Evolutionary conservation across 2,888 invertebrate genomes (phyloP).

Genomic region (Erynnis tages): DNA sequence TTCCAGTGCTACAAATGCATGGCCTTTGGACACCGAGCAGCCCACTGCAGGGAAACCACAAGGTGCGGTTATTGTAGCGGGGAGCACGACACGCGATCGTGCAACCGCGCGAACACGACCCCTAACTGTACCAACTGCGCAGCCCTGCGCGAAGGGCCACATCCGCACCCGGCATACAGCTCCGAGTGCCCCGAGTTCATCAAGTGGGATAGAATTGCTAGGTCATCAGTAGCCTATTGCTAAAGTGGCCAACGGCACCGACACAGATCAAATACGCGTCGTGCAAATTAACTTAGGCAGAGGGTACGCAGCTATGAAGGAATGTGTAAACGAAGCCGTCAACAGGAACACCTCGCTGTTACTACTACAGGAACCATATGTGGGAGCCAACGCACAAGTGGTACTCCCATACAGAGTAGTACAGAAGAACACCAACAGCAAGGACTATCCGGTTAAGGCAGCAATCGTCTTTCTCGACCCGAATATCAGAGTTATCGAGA

Average conservation of each 20-base stretch:
- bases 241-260: neutral
- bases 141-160: neutral
- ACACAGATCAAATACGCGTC: neutral
- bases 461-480: neutral
- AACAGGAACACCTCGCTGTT: no score
- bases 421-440: neutral
- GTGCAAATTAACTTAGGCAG: neutral
- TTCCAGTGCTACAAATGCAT: constrained; percentile 33
- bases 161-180: constrained; percentile 11
- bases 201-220: neutral
- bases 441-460: neutral
- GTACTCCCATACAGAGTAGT: neutral
- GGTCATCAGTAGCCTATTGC: neutral
- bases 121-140: constrained; percentile 31
- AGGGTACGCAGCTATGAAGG: neutral
- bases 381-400: neutral
- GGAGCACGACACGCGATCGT: constrained; percentile 7
- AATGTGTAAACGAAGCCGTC: no score
- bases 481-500: neutral
- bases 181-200: neutral
- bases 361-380: no score
- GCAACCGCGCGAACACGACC: constrained; percentile 11
- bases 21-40: constrained; percentile 30
- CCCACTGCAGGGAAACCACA: constrained; percentile 1
- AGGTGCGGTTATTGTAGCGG: constrained; percentile 31